Conservation (phyloP, 2,113 vertebrate species). For the Melierax canorus region DNA sequence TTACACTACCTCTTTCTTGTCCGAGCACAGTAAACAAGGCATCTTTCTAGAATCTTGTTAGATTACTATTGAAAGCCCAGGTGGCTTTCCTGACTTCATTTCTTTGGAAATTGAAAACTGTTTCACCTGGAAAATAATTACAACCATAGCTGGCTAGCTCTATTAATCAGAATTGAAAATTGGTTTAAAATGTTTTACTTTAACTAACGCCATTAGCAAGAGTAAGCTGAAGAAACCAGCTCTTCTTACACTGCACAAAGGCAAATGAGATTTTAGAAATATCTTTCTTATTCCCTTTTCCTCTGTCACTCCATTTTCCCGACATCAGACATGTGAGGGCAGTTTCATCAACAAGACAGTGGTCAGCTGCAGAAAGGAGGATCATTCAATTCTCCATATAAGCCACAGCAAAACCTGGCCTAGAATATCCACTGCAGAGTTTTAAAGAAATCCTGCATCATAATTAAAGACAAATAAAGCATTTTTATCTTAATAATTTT, state of each 20-base stretch:
- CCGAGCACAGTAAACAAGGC: background rate
- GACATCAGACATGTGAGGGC: background rate
- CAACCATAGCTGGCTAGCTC: background rate
- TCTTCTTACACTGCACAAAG: background rate
- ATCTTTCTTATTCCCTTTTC: background rate
- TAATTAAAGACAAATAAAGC: background rate
- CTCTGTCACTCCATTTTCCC: background rate
- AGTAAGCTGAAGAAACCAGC: background rate
- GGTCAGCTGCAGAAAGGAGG: background rate
- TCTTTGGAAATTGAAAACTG: background rate
- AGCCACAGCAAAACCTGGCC: background rate
- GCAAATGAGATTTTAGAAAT: background rate
- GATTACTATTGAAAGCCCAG: background rate
- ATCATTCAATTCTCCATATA: background rate
- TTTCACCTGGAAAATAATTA: background rate
- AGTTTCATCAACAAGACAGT: background rate
- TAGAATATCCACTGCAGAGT: background rate
- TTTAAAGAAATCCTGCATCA: background rate
- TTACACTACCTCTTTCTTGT: background rate
- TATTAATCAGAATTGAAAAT: conserved; percentile 7
- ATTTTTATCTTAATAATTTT: background rate
- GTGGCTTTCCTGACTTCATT: background rate
- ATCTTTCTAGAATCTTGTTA: background rate
- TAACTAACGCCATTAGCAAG: background rate
- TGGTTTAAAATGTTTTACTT: background rate